Base-by-base conservation (phyloP, 1,140 invertebrate genomes). In the Thaumatotibia leucotreta region DNA sequence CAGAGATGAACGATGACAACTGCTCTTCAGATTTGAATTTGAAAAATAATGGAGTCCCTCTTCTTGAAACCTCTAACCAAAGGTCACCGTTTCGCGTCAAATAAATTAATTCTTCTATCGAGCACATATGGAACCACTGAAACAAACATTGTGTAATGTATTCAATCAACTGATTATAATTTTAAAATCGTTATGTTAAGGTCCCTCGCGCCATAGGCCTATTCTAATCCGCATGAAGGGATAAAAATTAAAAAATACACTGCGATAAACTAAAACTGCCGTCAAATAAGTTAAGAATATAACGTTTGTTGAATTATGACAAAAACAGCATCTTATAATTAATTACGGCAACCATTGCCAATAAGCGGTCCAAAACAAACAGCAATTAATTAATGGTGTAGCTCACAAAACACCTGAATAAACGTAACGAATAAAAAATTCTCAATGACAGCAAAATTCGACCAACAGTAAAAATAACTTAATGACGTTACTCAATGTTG, bases 71-170 rank as follows among this genome's bases (percentile, higher is more conserved):
- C 92, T 97, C 95, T 17, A 96, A 92, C n/a, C 93, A 95, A 61
- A 93, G 90, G 76, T 96, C 94, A 64, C 93, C 91, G 79, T 95
- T 92, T 66, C 95, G 93, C 49, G 95, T 95, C 64, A 97, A 91
- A 77, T 94, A 96, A 80, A 95, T 96, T 39, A 98, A 86, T 65
- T 97, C 96, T 84, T 97, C 96, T 73, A 98, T 95, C 11, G 93
- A 92, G 79, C 96, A 97, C 6, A 97, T 89, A 63, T 94, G 93
- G 67, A 93, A 92, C 95, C 96, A 97, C 89, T 95, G 81, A 11
- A 92, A 93, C 58, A 64, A 69, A 80, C 69, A 29, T 4, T 52
- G n/a, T n/a, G n/a, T n/a, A n/a, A n/a, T n/a, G n/a, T n/a, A n/a
- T n/a, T n/a, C n/a, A n/a, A n/a, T n/a, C n/a, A n/a, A n/a, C n/a